phyloP scores from a whole-genome alignment of 2,888 invertebrate genomes.

The Acrobasis consociella region DNA sequence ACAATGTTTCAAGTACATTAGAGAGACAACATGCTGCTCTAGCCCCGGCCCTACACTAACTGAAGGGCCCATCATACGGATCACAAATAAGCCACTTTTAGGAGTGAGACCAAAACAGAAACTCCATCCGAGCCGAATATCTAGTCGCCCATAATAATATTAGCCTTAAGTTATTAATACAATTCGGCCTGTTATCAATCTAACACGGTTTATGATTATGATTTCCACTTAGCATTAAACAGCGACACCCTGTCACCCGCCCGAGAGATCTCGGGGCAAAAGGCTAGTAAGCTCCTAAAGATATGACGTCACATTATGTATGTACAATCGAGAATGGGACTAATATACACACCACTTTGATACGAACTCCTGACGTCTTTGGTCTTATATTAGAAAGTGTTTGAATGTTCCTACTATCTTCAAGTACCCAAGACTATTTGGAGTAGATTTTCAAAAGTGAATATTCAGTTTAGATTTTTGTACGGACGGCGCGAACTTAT shows the following conservation, averaged over 20 bases:
- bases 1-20: constrained; percentile 4
- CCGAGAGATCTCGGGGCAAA: constrained; percentile 76
- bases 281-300: constrained; percentile 83
- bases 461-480: constrained; percentile 44
- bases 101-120: not conserved
- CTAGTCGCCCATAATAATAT: constrained; percentile 30
- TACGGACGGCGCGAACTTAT: constrained; percentile 67
- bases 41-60: constrained; percentile 7
- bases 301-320: constrained; percentile 75
- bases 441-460: constrained; percentile 33
- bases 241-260: constrained; percentile 82
- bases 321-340: constrained; percentile 62
- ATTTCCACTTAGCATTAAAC: constrained; percentile 75
- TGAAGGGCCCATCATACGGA: not conserved
- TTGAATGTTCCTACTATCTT: constrained; percentile 16
- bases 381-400: not conserved
- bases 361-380: constrained; percentile 36
- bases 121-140: constrained; percentile 4
- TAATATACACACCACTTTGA: constrained; percentile 42
- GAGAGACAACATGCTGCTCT: not conserved
- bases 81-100: too few relatives aligned
- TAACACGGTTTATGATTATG: constrained; percentile 67
- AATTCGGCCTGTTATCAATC: constrained; percentile 42
- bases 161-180: constrained; percentile 33
- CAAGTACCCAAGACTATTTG: constrained; percentile 25